phyloP scores from a whole-genome alignment of 2,888 invertebrate genomes.

The Cybosia mesomella region DNA sequence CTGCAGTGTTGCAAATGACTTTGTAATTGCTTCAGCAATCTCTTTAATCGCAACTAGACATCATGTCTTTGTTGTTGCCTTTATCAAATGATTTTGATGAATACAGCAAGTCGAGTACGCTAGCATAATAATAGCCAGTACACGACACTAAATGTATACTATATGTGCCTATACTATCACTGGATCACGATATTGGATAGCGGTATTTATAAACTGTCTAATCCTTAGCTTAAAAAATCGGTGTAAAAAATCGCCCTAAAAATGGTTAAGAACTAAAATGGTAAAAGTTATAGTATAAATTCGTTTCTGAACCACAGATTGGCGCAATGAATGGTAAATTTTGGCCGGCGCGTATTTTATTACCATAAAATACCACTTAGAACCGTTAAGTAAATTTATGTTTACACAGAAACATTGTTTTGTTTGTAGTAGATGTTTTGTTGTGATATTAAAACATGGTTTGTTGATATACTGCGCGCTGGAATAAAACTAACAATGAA shows the following conservation, averaged over 20 bases:
- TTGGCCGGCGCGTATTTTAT: conserved; percentile 49
- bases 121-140: no score
- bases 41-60: conserved; percentile 8
- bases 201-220: no score
- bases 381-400: conserved; percentile 55
- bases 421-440: conserved; percentile 39
- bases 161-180: no score
- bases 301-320: conserved; percentile 50
- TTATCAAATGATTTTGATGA: neutral
- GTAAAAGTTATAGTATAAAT: conserved; percentile 37
- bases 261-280: conserved; percentile 19
- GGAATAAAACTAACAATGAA: neutral
- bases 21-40: conserved; percentile 20
- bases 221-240: no score
- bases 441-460: conserved; percentile 38
- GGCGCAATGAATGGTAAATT: conserved; percentile 59
- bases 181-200: no score
- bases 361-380: conserved; percentile 62
- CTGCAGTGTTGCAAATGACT: conserved; percentile 17
- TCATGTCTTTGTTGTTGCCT: neutral
- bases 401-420: conserved; percentile 46
- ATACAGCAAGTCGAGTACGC: neutral
- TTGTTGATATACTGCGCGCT: conserved; percentile 13
- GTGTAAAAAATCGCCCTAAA: neutral
- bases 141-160: no score